Base-by-base conservation (phyloP, 2,888 invertebrate species). In the Tipula unca region DNA sequence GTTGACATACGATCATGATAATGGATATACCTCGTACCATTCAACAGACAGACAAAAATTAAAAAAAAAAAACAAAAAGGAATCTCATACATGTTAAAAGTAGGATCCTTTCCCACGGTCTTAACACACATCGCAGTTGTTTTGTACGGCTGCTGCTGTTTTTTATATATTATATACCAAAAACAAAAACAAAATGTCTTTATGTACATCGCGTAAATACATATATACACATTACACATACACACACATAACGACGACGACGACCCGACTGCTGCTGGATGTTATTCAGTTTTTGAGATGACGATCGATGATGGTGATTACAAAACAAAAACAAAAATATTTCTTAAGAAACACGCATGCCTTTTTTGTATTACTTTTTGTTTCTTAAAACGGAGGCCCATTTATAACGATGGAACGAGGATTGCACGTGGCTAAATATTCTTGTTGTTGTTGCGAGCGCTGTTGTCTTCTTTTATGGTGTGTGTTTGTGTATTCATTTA, bases 81-180 rank as follows among this genome's bases (percentile, higher is more conserved):
- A 83, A 83, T 83, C 83, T 83, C 32, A 83, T 32, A 35, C 29
- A 35, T 32, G 17, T 17, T 32, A 25, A 36, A 14, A 36, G 84
- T 39, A 83, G 84, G 84, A 84, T 84, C 84, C 84, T 84, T 84
- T 84, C 84, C 84, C 84, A 84, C 84, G 84, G 35, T 84, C 84
- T 13, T 20, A 84, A 36, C 36, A 36, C 69, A 69, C 25, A 69
- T 25, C 69, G 69, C 69, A 69, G 69, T 69, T 69, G 69, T 69
- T 69, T 69, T 69, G 69, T 69, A 69, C 69, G 69, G 69, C 69
- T 69, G 69, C 69, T 69, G 69, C 69, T 69, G 10, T 69, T 69
- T 69, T 25, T 20, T 69, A 13, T 69, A 1, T 48, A n/a, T n/a
- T n/a, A n/a, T n/a, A n/a, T n/a, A n/a, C n/a, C n/a, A n/a, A n/a